A percentile compares a stretch with the other conserved stretches of the same genome.
phyloP scores from a whole-genome alignment of 2,888 invertebrate genomes.

The Thymelicus lineola region DNA sequence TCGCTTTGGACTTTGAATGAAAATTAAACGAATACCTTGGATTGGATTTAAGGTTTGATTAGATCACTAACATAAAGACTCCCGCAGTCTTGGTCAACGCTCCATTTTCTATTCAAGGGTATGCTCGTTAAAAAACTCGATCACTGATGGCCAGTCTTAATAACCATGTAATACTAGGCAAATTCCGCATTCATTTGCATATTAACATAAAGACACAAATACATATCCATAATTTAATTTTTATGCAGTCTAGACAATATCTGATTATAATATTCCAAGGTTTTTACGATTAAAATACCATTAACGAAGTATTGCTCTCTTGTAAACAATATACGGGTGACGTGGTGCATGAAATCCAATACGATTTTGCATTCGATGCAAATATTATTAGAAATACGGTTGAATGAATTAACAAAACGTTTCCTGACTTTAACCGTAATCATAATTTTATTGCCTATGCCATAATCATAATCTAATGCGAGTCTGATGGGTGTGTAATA shows the following conservation, averaged over 20 bases:
- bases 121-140: background rate
- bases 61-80: too few species aligned
- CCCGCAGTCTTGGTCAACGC: too few species aligned
- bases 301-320: background rate
- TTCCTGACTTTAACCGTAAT: background rate
- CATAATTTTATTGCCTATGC: background rate
- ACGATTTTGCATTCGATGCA: background rate
- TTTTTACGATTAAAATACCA: conserved; percentile 32
- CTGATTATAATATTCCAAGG: conserved; percentile 28
- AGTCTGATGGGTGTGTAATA: too few species aligned
- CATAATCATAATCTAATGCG: background rate
- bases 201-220: background rate
- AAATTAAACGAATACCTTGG: too few species aligned
- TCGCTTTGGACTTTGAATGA: too few species aligned
- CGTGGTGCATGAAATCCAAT: background rate
- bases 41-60: too few species aligned
- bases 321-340: background rate
- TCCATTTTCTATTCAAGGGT: background rate
- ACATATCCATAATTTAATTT: conserved; percentile 16
- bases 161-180: too few species aligned
- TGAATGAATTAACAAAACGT: background rate
- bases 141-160: too few species aligned
- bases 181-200: too few species aligned
- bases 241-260: conserved; percentile 21
- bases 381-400: background rate